Evolutionary conservation across 2,113 vertebrate species (phyloP), one percentile per base, ranked within the genome.

Genomic region (Calidris pygmaea): DNA sequence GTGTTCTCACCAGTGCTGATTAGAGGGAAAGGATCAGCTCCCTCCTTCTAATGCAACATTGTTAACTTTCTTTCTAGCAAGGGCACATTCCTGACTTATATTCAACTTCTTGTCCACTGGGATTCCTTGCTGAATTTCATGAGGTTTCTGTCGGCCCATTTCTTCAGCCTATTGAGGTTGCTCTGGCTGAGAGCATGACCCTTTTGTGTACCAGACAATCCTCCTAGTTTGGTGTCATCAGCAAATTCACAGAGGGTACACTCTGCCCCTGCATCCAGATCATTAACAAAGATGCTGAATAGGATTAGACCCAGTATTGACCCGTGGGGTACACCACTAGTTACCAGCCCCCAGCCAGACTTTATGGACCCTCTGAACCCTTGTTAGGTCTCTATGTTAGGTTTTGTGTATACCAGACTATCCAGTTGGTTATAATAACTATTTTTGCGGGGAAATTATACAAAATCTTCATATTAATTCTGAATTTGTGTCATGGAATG

Each of bases 251-350:
- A 22, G 27, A 55, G 19, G n/a, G 19, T 41, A 6, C 7, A 19
- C 9, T 52, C 39, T 85, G 10, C 6, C 14, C 17, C 8, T 24
- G 2, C 0, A 52, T 56, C 30, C 22, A 39, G 24, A 59, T 1
- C 12, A 39, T 43, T 59, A 63, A 63, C 11, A 14, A 48, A 67
- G 34, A 68, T 35, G 3, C 29, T 73, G 32, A 68, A 82, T 7
- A 37, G 4, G 24, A n/a, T 47, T 4, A 5, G 47, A 87, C 8
- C 1, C 3, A 4, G 8, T 39, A 47, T 4, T n/a, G 30, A 9
- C 12, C 34, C 3, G 4, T 71, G 62, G 12, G 12, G 4, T 52
- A 32, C 0, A 0, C 3, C 4, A 3, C 6, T 58, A 13, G 35
- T 71, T 53, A 11, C 11, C 19, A 2, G 3, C 5, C 30, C 56